Evolutionary conservation across 2,888 invertebrate species (phyloP).

Genomic region (Eupithecia vulgata): DNA sequence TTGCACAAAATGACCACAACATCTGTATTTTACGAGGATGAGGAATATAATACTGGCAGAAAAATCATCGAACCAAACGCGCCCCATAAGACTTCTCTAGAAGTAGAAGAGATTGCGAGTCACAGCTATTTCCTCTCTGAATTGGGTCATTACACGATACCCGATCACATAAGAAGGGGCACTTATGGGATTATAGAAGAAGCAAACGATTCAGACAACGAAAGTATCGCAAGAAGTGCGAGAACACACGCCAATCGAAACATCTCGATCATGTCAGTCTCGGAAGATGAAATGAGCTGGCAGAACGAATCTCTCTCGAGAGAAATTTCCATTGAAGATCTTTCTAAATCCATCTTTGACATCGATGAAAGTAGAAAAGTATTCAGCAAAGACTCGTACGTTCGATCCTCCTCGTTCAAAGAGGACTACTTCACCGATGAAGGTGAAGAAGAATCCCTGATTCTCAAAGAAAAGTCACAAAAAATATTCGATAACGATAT

Average conservation of each 20-base stretch:
- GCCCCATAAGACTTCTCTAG: slow-evolving; percentile 81
- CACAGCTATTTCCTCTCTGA: slow-evolving; percentile 85
- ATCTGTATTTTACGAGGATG: slow-evolving; percentile 81
- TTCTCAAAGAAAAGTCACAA: slow-evolving; percentile 72
- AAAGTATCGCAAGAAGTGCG: slow-evolving; percentile 63
- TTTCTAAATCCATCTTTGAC: slow-evolving; percentile 81
- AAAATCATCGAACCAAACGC: slow-evolving; percentile 75
- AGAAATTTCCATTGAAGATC: slow-evolving; percentile 84
- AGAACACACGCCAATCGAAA: slow-evolving; percentile 75
- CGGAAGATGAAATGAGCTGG: slow-evolving; percentile 85
- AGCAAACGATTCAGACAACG: slow-evolving; percentile 81
- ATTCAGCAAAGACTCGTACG: slow-evolving; percentile 78
- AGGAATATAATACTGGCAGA: slow-evolving; percentile 73
- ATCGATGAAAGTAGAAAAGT: slow-evolving; percentile 80
- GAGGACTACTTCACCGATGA: slow-evolving; percentile 75
- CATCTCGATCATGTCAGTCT: slow-evolving; percentile 87
- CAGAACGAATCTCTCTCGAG: slow-evolving; percentile 82
- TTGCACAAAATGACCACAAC: slow-evolving; percentile 87
- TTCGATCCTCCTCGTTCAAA: slow-evolving; percentile 77
- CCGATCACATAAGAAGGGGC: slow-evolving; percentile 75
- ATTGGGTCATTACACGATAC: slow-evolving; percentile 74
- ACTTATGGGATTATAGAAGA: slow-evolving; percentile 81
- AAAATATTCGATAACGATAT: slow-evolving; percentile 78
- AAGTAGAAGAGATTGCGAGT: slow-evolving; percentile 85
- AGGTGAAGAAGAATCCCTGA: slow-evolving; percentile 73